These are phyloP conservation scores for Microtus montanus DNA, from an alignment of 2,113 vertebrate genomes.

Conservation along the genomic window DNA sequence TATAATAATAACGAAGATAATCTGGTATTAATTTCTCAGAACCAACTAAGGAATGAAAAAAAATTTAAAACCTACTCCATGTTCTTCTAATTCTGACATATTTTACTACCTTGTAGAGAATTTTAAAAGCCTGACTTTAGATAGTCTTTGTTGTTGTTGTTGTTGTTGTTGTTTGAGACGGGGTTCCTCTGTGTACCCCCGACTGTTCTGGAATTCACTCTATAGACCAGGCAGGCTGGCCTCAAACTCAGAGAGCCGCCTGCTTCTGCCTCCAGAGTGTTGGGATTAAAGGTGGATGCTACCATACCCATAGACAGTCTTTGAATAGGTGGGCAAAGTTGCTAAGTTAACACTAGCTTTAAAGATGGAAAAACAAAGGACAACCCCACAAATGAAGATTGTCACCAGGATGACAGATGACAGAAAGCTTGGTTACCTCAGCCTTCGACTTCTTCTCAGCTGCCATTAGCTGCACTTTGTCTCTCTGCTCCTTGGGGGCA, in stretches of 20 bases:
- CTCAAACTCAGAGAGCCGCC: neutral
- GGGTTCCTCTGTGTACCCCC: neutral
- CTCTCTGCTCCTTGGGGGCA: constrained; percentile 97
- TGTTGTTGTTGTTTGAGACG: neutral
- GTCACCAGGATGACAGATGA: constrained; percentile 19
- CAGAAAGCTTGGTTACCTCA: constrained; percentile 87
- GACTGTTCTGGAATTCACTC: neutral
- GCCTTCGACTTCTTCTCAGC: constrained; percentile 97
- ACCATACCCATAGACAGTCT: neutral
- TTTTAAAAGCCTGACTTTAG: neutral
- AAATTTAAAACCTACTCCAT: neutral
- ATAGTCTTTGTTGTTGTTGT: neutral
- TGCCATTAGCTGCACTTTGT: constrained; percentile 99
- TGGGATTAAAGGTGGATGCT: neutral
- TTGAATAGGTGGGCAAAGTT: constrained; percentile 17
- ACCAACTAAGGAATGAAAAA: neutral
- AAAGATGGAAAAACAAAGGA: constrained; percentile 27
- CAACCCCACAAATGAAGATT: constrained; percentile 11
- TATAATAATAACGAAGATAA: neutral
- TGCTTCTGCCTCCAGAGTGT: neutral
- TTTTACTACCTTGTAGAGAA: neutral
- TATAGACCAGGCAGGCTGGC: neutral
- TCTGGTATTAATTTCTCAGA: neutral
- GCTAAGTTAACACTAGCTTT: constrained; percentile 43
- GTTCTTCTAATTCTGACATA: constrained; percentile 4